Conservation (phyloP, 2,797 vertebrate species). For the Eremophila alpestris region DNA sequence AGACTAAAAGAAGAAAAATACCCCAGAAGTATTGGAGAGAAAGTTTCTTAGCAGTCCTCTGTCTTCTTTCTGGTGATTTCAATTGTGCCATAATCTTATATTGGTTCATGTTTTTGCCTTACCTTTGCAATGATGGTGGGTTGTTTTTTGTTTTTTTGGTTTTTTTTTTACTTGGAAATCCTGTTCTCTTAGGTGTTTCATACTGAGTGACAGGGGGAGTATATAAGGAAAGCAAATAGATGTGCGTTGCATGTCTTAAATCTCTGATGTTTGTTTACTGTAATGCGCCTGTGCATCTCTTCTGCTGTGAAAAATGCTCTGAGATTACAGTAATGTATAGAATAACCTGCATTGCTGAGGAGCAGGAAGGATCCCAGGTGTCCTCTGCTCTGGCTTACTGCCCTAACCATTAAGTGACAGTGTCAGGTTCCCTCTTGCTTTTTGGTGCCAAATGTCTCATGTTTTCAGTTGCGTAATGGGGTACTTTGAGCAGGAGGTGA, state of each 20-base stretch:
- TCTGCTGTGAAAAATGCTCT: background rate
- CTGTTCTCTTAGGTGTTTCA: background rate
- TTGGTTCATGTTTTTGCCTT: background rate
- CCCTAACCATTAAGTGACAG: background rate
- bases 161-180: background rate
- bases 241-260: background rate
- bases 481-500: background rate
- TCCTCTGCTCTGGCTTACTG: background rate
- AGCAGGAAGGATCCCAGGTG: background rate
- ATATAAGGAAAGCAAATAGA: background rate
- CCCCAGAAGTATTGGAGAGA: background rate
- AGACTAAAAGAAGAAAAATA: background rate
- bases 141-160: background rate
- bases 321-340: background rate
- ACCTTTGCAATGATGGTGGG: background rate
- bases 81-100: background rate
- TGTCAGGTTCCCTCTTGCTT: slow-evolving; percentile 12
- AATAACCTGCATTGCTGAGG: background rate
- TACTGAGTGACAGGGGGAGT: background rate
- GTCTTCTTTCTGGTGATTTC: background rate
- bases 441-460: background rate
- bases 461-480: background rate
- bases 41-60: background rate
- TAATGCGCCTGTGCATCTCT: background rate
- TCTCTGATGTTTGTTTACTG: background rate